Percentiles rank a stretch among this genome's conserved stretches.
Conservation (phyloP, 1,140 invertebrate genomes). For the Drosophila subobscura region DNA sequence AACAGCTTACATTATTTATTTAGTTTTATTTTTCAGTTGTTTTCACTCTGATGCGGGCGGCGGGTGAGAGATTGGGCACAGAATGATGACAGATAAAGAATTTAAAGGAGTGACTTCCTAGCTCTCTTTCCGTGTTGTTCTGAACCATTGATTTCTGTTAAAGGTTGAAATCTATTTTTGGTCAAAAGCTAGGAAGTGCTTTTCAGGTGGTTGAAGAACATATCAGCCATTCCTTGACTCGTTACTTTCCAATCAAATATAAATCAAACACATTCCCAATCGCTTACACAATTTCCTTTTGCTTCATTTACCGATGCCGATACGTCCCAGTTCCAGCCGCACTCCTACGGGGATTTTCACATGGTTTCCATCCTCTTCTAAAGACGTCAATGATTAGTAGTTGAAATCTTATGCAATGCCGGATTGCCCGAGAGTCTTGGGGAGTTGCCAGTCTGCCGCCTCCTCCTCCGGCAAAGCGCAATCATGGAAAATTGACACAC, state of each 20-base stretch:
- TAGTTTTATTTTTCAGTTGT: conserved; percentile 35
- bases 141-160: conserved; percentile 33
- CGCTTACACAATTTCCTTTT: no score
- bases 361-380: conserved; percentile 1
- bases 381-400: conserved; percentile 17
- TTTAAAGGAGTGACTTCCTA: conserved; percentile 37
- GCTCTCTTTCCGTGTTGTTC: conserved; percentile 2
- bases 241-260: no score
- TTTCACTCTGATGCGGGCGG: conserved; percentile 15
- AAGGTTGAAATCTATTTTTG: conserved; percentile 7
- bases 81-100: conserved; percentile 52
- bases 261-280: no score
- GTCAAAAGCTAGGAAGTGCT: not conserved
- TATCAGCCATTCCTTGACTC: no score
- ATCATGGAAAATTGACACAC: conserved; percentile 15
- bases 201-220: no score
- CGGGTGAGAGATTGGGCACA: conserved; percentile 8
- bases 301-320: no score
- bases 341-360: conserved; percentile 4
- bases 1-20: conserved; percentile 59
- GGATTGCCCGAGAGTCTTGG: conserved; percentile 7
- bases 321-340: not conserved
- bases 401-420: conserved; percentile 18
- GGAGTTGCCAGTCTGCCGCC: conserved; percentile 4
- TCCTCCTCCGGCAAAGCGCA: conserved; percentile 1